Base-by-base conservation (phyloP, 2,797 vertebrate species). In the Oreonectes daqikongensis region DNA sequence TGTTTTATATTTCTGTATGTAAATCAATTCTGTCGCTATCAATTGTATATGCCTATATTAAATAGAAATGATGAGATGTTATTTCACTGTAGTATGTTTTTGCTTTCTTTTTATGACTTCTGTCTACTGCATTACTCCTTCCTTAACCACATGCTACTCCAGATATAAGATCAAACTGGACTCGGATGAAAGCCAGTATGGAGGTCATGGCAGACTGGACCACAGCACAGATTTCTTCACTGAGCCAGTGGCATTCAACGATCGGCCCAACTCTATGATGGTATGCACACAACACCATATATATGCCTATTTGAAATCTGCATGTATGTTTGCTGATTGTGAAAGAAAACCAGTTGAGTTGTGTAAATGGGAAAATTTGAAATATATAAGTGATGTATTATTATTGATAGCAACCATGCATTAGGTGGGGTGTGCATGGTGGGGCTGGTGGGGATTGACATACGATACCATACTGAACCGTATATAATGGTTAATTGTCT, bases 91-190 rank as follows among this genome's bases (percentile, higher is more conserved):
- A 0, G 32, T 48, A 10, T 48, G 17, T 50, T 4, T 38, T 50
- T 17, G 17, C 2, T 10, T 61, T 24, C 24, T 69, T 15, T 8
- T 32, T 15, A n/a, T 2, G 35, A 35, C 7, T 74, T 63, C 5
- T 35, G 71, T 44, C 35, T 65, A 11, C 59, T n/a, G n/a, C n/a
- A n/a, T n/a, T 32, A 3, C 32, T 32, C 32, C 14, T 84, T 90
- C 94, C 95, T 98, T 98, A 95, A 97, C 85, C 69, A 28, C 0
- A 30, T 44, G 75, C 75, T 79, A 35, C 68, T 79, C 42, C 90
- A 99, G 95, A 91, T 98, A 96, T 91, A 95, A 92, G 91, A 96
- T 99, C 85, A 94, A 94, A 85, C 92, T 99, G 87, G 97, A 99
- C 87, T 93, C 96, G 35, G 98, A 99, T 85, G 89, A 87, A 69